Evolutionary conservation across 2,797 vertebrate genomes (phyloP), one percentile per base, ranked within the genome.

Genomic region (Mormyrops attenuatus): DNA sequence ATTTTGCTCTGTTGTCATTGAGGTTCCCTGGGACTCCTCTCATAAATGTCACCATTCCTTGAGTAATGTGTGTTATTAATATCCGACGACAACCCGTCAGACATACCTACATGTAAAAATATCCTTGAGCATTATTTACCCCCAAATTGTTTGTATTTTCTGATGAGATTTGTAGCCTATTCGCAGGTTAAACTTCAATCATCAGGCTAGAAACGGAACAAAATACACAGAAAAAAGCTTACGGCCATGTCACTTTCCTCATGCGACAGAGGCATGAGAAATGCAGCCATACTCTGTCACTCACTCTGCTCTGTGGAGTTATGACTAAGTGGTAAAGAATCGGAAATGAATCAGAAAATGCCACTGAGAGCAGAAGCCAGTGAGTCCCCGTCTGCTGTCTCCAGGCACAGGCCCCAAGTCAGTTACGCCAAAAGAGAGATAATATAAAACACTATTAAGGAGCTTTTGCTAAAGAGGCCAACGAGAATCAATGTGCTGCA

Each of bases 61-160:
- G 92, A 91, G 90, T 93, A 91, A 91, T 93, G 92, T 89, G 90
- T 92, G 92, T 92, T 89, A 91, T 91, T 44, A 94, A 93, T 93
- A 91, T 89, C 90, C 91, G 73, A 86, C 89, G 90, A 88, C 91
- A 91, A 92, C 90, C 60, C 84, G 88, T 92, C 93, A 93, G 92
- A 94, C 92, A 90, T 41, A 63, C 34, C 86, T 3, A 22, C 34
- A 13, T 66, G 87, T 34, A 11, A 30, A 63, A 63, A 63, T 66
- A 44, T 47, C 17, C 53, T 22, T 88, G 90, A 90, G 84, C 91
- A 77, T 92, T 87, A 91, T 90, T 91, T 91, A 15, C 41, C 84
- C 47, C 1, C 57, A 47, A 88, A 49, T 55, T 34, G 52, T 17
- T 34, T 11, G 26, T 9, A 34, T 87, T 57, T 57, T 22, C 15